These are phyloP conservation scores for Cheiracanthium punctorium DNA, from an alignment of 2,888 invertebrate species.

Conservation along the genomic window DNA sequence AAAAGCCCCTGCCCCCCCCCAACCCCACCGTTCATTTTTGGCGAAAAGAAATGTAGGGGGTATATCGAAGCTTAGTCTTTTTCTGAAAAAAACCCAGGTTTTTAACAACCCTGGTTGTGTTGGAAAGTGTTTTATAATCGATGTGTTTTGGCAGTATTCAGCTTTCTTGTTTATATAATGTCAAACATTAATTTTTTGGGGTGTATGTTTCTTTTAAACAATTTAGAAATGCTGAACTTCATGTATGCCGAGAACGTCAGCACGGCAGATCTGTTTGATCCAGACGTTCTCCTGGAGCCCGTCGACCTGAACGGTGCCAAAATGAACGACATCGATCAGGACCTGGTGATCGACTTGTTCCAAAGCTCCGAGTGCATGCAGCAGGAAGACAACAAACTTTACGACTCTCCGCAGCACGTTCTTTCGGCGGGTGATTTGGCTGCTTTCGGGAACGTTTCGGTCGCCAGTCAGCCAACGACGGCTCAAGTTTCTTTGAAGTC, in stretches of 20 bases:
- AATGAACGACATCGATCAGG: constrained; percentile 39
- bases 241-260: constrained; percentile 48
- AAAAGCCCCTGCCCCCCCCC: no score
- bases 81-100: no score
- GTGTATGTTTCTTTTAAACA: no score
- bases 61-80: no score
- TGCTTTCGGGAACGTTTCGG: constrained; percentile 24
- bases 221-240: constrained; percentile 58
- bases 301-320: constrained; percentile 20
- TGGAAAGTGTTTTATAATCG: no score
- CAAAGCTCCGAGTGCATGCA: constrained; percentile 32
- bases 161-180: no score
- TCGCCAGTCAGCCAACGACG: constrained; percentile 32
- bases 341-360: constrained; percentile 43
- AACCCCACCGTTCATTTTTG: no score
- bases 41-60: no score
- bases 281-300: constrained; percentile 47
- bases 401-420: constrained; percentile 42
- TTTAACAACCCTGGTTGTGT: no score
- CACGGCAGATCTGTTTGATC: constrained; percentile 31
- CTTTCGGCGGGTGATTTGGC: not conserved
- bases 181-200: no score
- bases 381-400: constrained; percentile 43
- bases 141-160: no score
- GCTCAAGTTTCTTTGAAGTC: not conserved